A percentile compares a stretch with the other conserved stretches of the same genome.
Conservation (phyloP, 1,140 invertebrate genomes). For the Meloidogyne exigua region DNA sequence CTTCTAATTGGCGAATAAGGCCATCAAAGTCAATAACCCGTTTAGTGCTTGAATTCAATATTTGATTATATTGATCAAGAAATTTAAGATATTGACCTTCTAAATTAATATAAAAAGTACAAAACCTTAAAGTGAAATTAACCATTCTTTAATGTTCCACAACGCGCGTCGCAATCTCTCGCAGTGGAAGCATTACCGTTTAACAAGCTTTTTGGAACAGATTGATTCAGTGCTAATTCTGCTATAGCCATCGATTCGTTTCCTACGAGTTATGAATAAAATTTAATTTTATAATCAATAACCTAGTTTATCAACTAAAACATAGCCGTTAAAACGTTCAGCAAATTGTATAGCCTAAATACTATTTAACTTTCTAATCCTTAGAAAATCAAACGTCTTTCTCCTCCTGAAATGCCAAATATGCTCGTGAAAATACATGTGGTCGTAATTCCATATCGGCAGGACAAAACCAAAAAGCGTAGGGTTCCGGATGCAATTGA, state of each 20-base stretch:
- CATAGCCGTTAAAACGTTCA: constrained; percentile 27
- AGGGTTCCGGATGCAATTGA: not conserved
- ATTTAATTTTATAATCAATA: not conserved
- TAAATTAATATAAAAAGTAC: not conserved
- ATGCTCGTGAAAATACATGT: constrained; percentile 16
- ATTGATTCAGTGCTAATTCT: constrained; percentile 22
- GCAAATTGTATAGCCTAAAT: constrained; percentile 21
- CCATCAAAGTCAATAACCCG: constrained; percentile 19
- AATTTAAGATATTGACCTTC: constrained; percentile 18
- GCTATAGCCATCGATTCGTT: constrained; percentile 26
- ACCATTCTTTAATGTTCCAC: constrained; percentile 13
- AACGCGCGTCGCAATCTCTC: constrained; percentile 9
- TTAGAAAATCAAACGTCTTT: constrained; percentile 12
- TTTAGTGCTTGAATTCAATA: not conserved
- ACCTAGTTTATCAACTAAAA: constrained; percentile 26
- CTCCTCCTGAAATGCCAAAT: constrained; percentile 19
- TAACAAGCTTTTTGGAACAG: constrained; percentile 6
- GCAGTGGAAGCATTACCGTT: not conserved
- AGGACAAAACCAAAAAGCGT: constrained; percentile 20
- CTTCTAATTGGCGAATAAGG: constrained; percentile 17
- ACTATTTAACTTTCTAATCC: too few relatives aligned
- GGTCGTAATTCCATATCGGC: not conserved
- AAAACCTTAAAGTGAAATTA: not conserved
- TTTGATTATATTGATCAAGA: not conserved
- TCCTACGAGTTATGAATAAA: constrained; percentile 1